These are phyloP conservation scores for Kryptopterus vitreolus DNA, from an alignment of 2,797 vertebrate genomes.

Conservation along the genomic window DNA sequence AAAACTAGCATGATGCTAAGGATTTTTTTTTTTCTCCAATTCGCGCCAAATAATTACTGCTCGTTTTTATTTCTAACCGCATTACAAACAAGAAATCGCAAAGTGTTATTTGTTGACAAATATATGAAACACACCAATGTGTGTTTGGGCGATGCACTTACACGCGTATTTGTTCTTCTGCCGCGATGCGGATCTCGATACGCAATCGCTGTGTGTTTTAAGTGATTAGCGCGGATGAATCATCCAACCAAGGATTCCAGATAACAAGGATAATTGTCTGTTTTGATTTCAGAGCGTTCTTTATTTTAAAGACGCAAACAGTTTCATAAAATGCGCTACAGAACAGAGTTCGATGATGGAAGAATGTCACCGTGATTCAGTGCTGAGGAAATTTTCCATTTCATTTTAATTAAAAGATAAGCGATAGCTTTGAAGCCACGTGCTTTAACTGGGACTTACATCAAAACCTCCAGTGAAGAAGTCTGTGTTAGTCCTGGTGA, in stretches of 20 bases:
- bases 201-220: background rate
- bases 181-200: background rate
- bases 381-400: background rate
- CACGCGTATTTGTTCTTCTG: background rate
- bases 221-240: conserved; percentile 9
- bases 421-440: background rate
- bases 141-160: background rate
- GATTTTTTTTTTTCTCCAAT: background rate
- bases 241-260: background rate
- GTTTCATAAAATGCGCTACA: background rate
- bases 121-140: background rate
- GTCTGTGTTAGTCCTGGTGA: background rate
- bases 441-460: background rate
- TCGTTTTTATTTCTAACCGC: background rate
- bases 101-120: background rate
- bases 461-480: background rate
- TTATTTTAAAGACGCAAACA: background rate
- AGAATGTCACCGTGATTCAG: background rate
- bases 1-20: background rate
- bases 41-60: too few species aligned
- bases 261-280: background rate
- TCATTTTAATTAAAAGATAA: background rate
- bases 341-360: background rate
- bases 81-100: background rate
- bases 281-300: background rate